phyloP scores from a whole-genome alignment of 1,140 invertebrate genomes.

The Drosophila seguyi region DNA sequence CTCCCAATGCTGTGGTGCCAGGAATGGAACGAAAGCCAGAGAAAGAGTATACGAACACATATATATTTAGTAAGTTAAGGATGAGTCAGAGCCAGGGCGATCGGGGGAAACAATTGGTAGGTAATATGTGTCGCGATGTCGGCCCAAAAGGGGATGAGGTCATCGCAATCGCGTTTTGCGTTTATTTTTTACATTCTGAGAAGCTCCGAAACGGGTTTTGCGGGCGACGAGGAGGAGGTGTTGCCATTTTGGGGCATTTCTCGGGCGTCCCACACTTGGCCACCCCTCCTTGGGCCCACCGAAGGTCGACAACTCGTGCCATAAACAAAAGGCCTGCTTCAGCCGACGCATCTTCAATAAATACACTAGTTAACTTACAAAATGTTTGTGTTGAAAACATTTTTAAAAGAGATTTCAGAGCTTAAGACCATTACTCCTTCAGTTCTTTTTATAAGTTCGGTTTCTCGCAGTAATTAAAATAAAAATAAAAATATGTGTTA shows the following conservation, averaged over 20 bases:
- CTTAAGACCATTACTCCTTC: background rate
- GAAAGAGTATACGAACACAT: slow-evolving; percentile 7
- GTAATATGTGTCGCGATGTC: slow-evolving; percentile 13
- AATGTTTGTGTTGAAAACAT: background rate
- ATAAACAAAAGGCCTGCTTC: slow-evolving; percentile 22
- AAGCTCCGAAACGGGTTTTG: slow-evolving; percentile 36
- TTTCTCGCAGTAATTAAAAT: background rate
- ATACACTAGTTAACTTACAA: background rate
- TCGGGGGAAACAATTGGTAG: slow-evolving; percentile 26
- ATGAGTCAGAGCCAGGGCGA: slow-evolving; percentile 32
- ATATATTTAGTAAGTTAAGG: slow-evolving; percentile 5
- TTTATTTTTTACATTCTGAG: slow-evolving; percentile 42
- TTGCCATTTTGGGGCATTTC: slow-evolving; percentile 45
- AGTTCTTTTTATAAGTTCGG: background rate
- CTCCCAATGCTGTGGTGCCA: slow-evolving; percentile 28
- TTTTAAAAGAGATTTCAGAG: background rate
- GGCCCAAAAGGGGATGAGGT: slow-evolving; percentile 28
- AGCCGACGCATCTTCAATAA: slow-evolving; percentile 13
- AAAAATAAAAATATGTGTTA: background rate
- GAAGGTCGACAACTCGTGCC: slow-evolving; percentile 35
- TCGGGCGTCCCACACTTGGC: slow-evolving; percentile 16
- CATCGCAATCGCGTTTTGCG: slow-evolving; percentile 35
- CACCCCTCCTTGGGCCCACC: slow-evolving; percentile 5
- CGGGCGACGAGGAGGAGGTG: slow-evolving; percentile 1
- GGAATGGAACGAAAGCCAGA: slow-evolving; percentile 23